Conservation (phyloP, 2,888 invertebrate genomes). For the Epiblema foenella region DNA sequence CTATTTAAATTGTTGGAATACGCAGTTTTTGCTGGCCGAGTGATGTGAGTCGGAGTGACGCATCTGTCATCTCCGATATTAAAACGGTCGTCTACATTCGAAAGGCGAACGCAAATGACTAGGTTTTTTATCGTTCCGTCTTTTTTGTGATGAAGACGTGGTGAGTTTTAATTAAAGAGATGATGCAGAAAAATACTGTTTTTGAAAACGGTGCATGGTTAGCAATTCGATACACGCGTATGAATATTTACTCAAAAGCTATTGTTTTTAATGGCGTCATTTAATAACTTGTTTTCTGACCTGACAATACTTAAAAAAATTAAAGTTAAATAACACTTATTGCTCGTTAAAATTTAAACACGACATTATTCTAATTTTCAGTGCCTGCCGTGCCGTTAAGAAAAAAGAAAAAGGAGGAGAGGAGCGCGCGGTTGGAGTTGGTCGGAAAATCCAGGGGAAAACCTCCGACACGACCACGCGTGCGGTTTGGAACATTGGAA, state of each 20-base stretch:
- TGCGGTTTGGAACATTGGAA: no score
- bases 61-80: constrained; percentile 82
- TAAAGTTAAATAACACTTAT: no score
- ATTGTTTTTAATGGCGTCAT: constrained; percentile 12
- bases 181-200: constrained; percentile 32
- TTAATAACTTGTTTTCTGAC: no score
- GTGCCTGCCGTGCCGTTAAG: no score
- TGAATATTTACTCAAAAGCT: constrained; percentile 2
- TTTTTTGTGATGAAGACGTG: constrained; percentile 42
- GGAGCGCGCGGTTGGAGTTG: no score
- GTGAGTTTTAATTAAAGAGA: constrained; percentile 38
- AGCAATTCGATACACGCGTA: constrained; percentile 10
- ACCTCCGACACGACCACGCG: no score
- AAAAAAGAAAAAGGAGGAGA: no score
- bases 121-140: constrained; percentile 62
- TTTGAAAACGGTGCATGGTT: constrained; percentile 9
- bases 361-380: no score
- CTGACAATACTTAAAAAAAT: no score
- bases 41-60: constrained; percentile 63
- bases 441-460: no score
- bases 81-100: constrained; percentile 70
- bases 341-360: no score
- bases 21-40: constrained; percentile 58
- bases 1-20: constrained; percentile 66
- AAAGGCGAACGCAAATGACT: constrained; percentile 64